phyloP scores from a whole-genome alignment of 2,797 vertebrate genomes.

The Pteropus rufus region DNA sequence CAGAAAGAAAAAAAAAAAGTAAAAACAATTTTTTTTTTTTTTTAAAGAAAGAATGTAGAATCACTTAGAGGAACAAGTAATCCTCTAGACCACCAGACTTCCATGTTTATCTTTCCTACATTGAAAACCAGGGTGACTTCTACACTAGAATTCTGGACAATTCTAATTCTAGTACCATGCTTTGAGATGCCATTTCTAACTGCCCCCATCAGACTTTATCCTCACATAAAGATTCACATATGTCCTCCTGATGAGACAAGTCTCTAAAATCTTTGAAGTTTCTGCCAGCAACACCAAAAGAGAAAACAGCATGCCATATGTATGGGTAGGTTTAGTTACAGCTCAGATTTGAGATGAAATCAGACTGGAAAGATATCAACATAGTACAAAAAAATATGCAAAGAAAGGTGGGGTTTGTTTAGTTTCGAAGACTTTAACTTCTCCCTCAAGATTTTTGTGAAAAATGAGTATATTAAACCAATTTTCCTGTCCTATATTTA shows the following conservation, averaged over 20 bases:
- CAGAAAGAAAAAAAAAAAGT: constrained; percentile 15
- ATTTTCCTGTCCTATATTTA: background rate
- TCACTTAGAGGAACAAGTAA: background rate
- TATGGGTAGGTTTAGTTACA: background rate
- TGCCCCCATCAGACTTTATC: background rate
- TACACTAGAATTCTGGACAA: background rate
- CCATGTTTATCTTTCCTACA: background rate
- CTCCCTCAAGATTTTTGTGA: background rate
- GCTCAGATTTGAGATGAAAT: background rate
- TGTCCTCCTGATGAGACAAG: background rate
- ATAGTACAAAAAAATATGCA: background rate
- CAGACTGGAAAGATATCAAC: background rate
- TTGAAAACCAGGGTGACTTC: background rate
- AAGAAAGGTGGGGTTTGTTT: background rate
- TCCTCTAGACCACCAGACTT: background rate
- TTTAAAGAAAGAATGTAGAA: background rate
- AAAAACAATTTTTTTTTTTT: no score
- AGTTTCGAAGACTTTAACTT: background rate
- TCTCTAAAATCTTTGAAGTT: constrained; percentile 33
- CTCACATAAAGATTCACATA: constrained; percentile 1
- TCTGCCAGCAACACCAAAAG: constrained; percentile 21
- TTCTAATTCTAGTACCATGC: background rate
- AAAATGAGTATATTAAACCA: background rate
- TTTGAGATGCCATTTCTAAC: background rate
- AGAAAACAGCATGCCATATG: background rate